A percentile compares a stretch with the other conserved stretches of the same genome.
Conservation (phyloP, 64 coral and sea anemone species). For the Platygyra sinensis region DNA sequence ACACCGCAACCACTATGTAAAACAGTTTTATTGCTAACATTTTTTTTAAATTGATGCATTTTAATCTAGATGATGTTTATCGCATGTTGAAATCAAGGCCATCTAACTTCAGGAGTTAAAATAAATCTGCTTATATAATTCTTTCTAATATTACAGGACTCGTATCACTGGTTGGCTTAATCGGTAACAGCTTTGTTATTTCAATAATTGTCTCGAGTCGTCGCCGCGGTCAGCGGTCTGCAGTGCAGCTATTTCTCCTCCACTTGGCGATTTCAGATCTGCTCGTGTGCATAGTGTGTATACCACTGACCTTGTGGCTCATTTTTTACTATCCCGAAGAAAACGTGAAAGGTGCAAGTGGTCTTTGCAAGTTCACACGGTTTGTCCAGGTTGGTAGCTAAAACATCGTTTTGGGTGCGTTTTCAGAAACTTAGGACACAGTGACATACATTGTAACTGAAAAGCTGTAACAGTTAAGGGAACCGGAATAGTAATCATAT, state of each 20-base stretch:
- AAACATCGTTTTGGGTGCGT: too few species aligned
- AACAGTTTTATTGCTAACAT: too few species aligned
- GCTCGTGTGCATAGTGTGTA: slow-evolving; percentile 76
- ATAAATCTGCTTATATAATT: background rate
- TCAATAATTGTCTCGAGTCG: slow-evolving; percentile 56
- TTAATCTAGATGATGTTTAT: too few species aligned
- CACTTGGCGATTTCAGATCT: slow-evolving; percentile 85
- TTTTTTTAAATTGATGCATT: too few species aligned
- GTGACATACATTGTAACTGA: too few species aligned
- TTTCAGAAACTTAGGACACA: too few species aligned
- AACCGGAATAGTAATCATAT: too few species aligned
- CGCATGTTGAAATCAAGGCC: too few species aligned
- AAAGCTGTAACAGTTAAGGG: too few species aligned
- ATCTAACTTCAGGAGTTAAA: background rate
- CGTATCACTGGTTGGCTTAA: slow-evolving; percentile 59
- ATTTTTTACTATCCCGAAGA: slow-evolving; percentile 67
- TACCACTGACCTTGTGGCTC: slow-evolving; percentile 75
- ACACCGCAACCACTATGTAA: too few species aligned
- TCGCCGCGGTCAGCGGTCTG: slow-evolving; percentile 43
- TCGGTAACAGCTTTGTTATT: slow-evolving; percentile 70
- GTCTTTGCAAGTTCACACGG: slow-evolving; percentile 61
- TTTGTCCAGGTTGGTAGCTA: slow-evolving; percentile 72
- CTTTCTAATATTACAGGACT: slow-evolving; percentile 11
- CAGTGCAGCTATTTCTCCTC: slow-evolving; percentile 68
- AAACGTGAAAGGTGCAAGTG: slow-evolving; percentile 28